A percentile compares a stretch with the other conserved stretches of the same genome.
phyloP scores from a whole-genome alignment of 1,140 invertebrate genomes.

The Sycophaga agraensis region DNA sequence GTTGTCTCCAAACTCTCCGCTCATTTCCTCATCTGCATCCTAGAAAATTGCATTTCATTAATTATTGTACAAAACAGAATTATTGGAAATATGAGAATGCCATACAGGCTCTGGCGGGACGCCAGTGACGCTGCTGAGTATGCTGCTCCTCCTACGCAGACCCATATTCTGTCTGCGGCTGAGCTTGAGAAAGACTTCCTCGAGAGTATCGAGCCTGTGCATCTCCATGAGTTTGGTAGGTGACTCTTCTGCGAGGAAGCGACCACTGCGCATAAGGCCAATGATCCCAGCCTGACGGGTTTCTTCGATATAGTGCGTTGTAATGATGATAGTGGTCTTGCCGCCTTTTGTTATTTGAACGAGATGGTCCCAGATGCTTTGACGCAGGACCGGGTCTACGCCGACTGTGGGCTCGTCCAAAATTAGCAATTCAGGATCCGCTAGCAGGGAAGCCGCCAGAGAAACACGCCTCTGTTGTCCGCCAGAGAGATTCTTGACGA shows the following conservation, averaged over 20 bases:
- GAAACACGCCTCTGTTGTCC: conserved; percentile 89
- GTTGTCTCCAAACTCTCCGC: conserved; percentile 83
- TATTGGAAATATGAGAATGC: no score
- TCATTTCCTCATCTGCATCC: conserved; percentile 69
- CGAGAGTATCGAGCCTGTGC: conserved; percentile 78
- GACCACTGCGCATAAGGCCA: conserved; percentile 88
- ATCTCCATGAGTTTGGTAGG: conserved; percentile 76
- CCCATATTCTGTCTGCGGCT: conserved; percentile 80
- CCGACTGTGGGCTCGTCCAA: conserved; percentile 94
- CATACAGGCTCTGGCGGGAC: conserved; percentile 54
- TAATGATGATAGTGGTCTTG: conserved; percentile 93
- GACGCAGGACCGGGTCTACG: conserved; percentile 88
- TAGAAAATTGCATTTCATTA: neutral
- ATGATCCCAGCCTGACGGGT: conserved; percentile 88
- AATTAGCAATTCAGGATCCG: conserved; percentile 88
- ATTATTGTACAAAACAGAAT: no score
- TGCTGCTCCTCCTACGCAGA: conserved; percentile 74
- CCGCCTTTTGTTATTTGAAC: conserved; percentile 83
- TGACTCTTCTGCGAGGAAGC: conserved; percentile 87
- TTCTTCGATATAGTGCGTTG: conserved; percentile 97
- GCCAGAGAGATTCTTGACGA: conserved; percentile 85
- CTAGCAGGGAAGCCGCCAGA: conserved; percentile 81
- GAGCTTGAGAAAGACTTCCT: conserved; percentile 91
- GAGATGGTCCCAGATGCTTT: conserved; percentile 94
- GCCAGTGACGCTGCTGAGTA: conserved; percentile 68